Evolutionary conservation across 1,140 invertebrate species (phyloP), one percentile per base, ranked within the genome.

Genomic region (Harpegnathos saltator): DNA sequence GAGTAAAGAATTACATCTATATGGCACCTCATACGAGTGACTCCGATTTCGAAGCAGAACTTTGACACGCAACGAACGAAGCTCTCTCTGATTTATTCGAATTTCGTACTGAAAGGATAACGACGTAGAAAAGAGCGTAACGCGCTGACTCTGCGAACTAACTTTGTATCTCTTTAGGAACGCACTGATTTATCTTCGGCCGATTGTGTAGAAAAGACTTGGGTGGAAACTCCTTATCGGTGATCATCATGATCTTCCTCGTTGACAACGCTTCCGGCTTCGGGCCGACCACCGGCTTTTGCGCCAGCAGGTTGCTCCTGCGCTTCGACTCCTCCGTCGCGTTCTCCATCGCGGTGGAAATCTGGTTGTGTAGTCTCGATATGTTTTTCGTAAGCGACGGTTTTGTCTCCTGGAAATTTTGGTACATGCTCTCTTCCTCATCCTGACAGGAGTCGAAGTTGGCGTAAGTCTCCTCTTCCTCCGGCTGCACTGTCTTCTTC

Each of bases 141-240:
- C 4, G 38, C 38, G 7, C 38, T 44, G 19, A 66, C 15, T 44
- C n/a, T 0, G n/a, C 17, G 0, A 59, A 89, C 88, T 89, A 63
- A 89, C 88, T 89, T 63, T 69, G 82, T 0, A 15, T 50, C 24
- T 88, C 74, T 59, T 19, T 82, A 44, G 58, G 48, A 48, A 59
- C 15, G 5, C 54, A 48, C 7, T 33, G 4, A 1, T 65, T 75
- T 5, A n/a, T n/a, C 19, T 80, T 86, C 0, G 59, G 33, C 5
- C 19, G 48, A 33, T 81, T 74, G 65, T 92, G 88, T 7, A 94
- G 69, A 68, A 93, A 93, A 14, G 93, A 94, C 48, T 88, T 88
- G 50, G 89, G 90, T 0, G 90, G 90, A 12, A 87, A 78, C 7
- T 71, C 75, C 0, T 22, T 50, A 2, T 48, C 80, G 0, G 29